Base-by-base conservation (phyloP, 2,888 invertebrate species). In the Drosophila cracens region DNA sequence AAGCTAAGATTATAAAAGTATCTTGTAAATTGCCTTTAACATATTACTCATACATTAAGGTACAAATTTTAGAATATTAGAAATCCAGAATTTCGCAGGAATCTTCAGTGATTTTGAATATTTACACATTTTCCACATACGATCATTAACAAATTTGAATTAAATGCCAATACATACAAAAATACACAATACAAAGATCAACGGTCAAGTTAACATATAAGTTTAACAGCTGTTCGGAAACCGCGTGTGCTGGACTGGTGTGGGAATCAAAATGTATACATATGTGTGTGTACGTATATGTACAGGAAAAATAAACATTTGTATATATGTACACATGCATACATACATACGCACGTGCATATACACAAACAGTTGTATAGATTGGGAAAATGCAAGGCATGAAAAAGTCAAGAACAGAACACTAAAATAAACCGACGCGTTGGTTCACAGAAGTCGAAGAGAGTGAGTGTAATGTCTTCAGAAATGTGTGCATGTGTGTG, bases 131-230 rank as follows among this genome's bases (percentile, higher is more conserved):
- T 16, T 46, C 7, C 21, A 46, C 46, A 21, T 13, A 25, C 25
- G 16, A 7, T 8, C 8, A 16, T 61, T 56, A 52, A 65, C 64
- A 51, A 71, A 52, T 53, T 64, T 43, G 36, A 18, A 57, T 40
- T 46, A 48, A 62, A 60, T 51, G 53, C 60, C 60, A 59, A 33
- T 40, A 33, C 21, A 54, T 27, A 56, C 21, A 51, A 38, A 63
- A 64, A 68, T 56, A 49, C 51, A 46, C 11, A 54, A 5, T 29
- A 18, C 36, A 49, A 11, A 36, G 61, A n/a, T n/a, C 57, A 62
- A 62, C 48, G 74, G 58, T 67, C 70, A 74, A 69, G 70, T 79
- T 65, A 63, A 65, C 46, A 74, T 64, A 48, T 53, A 36, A 59
- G 18, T 60, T 56, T 57, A 58, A 73, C 81, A 73, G 56, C 49